Base-by-base conservation (phyloP, 2,113 vertebrate genomes). In the Charina bottae region DNA sequence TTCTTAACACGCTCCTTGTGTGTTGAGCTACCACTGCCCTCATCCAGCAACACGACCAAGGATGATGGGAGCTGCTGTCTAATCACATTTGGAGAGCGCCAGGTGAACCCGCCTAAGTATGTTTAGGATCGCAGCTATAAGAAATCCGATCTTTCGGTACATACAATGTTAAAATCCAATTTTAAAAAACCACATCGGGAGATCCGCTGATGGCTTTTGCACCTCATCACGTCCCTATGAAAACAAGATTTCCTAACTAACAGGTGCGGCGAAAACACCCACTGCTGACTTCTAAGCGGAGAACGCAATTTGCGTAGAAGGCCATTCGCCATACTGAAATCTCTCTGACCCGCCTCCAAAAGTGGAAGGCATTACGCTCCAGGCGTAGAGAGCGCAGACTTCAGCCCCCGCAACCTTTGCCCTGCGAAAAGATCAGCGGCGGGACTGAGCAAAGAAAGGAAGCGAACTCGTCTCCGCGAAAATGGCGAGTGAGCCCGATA, bases 401-500 rank as follows among this genome's bases (percentile, higher is more conserved):
- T 1, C 11, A 33, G n/a, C 2, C 15, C 42, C 56, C 7, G 9
- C 24, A 11, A 62, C 56, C 68, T 88, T 88, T 53, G 68, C 7
- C 21, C 42, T 4, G 58, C 0, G 19, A 42, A 15, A 3, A 42
- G 26, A 8, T 46, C 19, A 46, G n/a, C 6, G 0, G 24, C 3
- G 7, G 23, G 24, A 1, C 33, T 21, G 13, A 37, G 83, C 42
- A 10, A 49, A 49, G 6, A 5, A 1, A 17, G 78, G 17, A 6
- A 11, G 54, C 28, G 89, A 58, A 7, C 2, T 33, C 23, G 24
- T 3, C 3, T 83, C n/a, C 33, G 68, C 17, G 15, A 62, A 55
- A 0, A 96, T 96, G 94, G 89, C 59, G 28, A 62, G 0, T 0
- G 96, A 97, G 17, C 83, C 90, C 0, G 95, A 95, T 6, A 97